Evolutionary conservation across 2,888 invertebrate genomes (phyloP), one percentile per base, ranked within the genome.

Genomic region (Hipparchia semele): DNA sequence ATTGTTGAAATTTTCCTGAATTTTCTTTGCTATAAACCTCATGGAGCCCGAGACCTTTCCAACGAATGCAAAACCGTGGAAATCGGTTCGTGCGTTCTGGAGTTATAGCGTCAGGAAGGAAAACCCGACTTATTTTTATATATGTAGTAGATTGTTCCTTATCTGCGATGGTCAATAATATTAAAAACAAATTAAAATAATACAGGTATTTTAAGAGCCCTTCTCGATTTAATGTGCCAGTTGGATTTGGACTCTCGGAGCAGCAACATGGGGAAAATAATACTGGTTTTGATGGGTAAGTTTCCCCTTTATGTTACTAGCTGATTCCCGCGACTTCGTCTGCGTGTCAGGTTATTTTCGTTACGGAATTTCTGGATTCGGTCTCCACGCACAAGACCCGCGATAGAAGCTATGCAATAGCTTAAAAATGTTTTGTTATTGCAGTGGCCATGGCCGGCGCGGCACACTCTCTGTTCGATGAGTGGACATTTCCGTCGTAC

Each of bases 401-500:
- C 23, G 23, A 23, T 23, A 23, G 23, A 23, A 23, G 23, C 23
- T 39, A 39, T 39, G 39, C 39, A 39, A 39, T 1, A 49, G 49
- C 46, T 39, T 39, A 39, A 4, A 23, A 23, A 23, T 23, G 23
- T 23, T 51, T 51, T 51, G 6, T 5, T 65, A 10, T 65, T 33
- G 10, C 10, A 73, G 73, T 53, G 10, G 68, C 68, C 8, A 68
- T 68, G 71, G 68, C 59, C 59, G 56, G 64, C n/a, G 12, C 65
- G 6, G 58, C 68, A 2, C 53, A 64, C 13, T 56, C 54, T 49
- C 64, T 46, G 3, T 65, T 65, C 45, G 61, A n/a, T 5, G 53
- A 53, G 54, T 71, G n/a, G 51, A 7, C n/a, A 6, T 65, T 68
- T 3, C 82, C 79, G 7, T 76, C 80, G 0, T 88, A 82, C 72